phyloP scores from a whole-genome alignment of 2,888 invertebrate genomes.

The Yponomeuta cagnagella region DNA sequence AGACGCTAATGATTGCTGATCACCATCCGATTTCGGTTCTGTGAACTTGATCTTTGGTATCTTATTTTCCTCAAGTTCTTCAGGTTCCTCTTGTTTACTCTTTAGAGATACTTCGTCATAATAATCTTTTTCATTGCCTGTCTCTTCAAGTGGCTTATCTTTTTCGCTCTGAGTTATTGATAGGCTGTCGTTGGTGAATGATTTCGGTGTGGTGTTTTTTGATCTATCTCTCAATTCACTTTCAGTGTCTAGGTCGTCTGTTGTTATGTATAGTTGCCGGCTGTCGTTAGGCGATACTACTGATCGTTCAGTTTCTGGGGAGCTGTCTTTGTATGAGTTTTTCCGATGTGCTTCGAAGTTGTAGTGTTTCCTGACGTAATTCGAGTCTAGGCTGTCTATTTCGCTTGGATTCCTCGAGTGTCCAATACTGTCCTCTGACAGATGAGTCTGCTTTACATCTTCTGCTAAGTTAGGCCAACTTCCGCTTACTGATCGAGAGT shows the following conservation, averaged over 20 bases:
- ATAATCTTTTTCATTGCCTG: slow-evolving; percentile 34
- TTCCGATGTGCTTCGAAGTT: slow-evolving; percentile 67
- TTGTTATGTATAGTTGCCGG: slow-evolving; percentile 60
- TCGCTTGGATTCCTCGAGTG: slow-evolving; percentile 72
- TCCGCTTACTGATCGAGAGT: slow-evolving; percentile 59
- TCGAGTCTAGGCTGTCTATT: slow-evolving; percentile 76
- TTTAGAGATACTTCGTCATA: slow-evolving; percentile 48
- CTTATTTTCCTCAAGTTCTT: slow-evolving; percentile 30
- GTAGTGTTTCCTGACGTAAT: slow-evolving; percentile 74
- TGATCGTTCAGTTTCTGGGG: slow-evolving; percentile 63
- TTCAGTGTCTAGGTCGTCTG: slow-evolving; percentile 57
- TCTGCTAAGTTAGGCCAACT: slow-evolving; percentile 70
- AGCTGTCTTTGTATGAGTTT: slow-evolving; percentile 59
- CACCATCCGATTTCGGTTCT: slow-evolving; percentile 38
- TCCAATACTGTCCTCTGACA: slow-evolving; percentile 68
- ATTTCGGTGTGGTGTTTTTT: slow-evolving; percentile 66
- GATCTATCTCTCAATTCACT: slow-evolving; percentile 51
- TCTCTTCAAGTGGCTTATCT: slow-evolving; percentile 36
- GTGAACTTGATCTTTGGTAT: slow-evolving; percentile 18
- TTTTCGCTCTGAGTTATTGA: slow-evolving; percentile 52
- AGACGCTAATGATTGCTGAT: slow-evolving; percentile 54
- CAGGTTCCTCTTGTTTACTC: slow-evolving; percentile 30
- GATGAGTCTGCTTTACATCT: slow-evolving; percentile 56
- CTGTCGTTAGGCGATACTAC: slow-evolving; percentile 47
- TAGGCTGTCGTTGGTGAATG: slow-evolving; percentile 61